A percentile compares a stretch with the other conserved stretches of the same genome.
phyloP scores from a whole-genome alignment of 1,140 invertebrate species.

The Drosophila yakuba region DNA sequence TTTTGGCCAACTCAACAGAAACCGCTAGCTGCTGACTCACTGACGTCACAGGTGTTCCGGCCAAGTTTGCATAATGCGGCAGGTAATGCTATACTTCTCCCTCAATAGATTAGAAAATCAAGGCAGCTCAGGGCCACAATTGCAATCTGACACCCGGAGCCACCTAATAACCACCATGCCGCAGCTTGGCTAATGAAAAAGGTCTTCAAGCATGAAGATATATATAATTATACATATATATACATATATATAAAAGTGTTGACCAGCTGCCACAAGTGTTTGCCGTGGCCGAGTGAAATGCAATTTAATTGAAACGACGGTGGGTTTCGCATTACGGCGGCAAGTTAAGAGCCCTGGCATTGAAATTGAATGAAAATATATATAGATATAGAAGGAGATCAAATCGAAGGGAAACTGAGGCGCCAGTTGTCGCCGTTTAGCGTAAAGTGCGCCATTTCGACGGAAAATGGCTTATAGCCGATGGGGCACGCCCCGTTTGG shows the following conservation, averaged over 20 bases:
- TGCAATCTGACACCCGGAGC: slow-evolving; percentile 50
- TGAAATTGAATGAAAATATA: slow-evolving; percentile 25
- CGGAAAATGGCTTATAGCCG: slow-evolving; percentile 1
- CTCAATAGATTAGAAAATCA: slow-evolving; percentile 52
- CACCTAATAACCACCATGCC: slow-evolving; percentile 50
- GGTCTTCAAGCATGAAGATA: slow-evolving; percentile 30
- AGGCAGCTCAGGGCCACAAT: slow-evolving; percentile 30
- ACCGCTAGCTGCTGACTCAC: slow-evolving; percentile 27
- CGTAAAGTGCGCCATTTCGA: slow-evolving; percentile 23
- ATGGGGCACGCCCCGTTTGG: slow-evolving; percentile 40
- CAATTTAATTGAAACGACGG: slow-evolving; percentile 69
- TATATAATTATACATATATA: not conserved
- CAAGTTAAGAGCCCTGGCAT: slow-evolving; percentile 25
- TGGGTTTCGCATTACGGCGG: slow-evolving; percentile 58
- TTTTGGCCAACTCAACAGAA: slow-evolving; percentile 37
- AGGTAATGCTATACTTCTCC: slow-evolving; percentile 46
- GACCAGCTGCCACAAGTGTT: slow-evolving; percentile 51
- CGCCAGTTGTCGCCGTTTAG: slow-evolving; percentile 23
- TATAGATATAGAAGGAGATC: not conserved
- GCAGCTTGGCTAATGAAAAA: slow-evolving; percentile 45
- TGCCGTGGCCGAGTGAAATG: slow-evolving; percentile 48
- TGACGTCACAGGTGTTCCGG: slow-evolving; percentile 43
- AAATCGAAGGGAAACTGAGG: slow-evolving; percentile 26
- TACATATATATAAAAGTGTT: slow-evolving; percentile 23
- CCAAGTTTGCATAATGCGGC: slow-evolving; percentile 47